A percentile compares a stretch with the other conserved stretches of the same genome.
Conservation (phyloP, 2,797 vertebrate genomes). For the Pseudochirops cupreus region DNA sequence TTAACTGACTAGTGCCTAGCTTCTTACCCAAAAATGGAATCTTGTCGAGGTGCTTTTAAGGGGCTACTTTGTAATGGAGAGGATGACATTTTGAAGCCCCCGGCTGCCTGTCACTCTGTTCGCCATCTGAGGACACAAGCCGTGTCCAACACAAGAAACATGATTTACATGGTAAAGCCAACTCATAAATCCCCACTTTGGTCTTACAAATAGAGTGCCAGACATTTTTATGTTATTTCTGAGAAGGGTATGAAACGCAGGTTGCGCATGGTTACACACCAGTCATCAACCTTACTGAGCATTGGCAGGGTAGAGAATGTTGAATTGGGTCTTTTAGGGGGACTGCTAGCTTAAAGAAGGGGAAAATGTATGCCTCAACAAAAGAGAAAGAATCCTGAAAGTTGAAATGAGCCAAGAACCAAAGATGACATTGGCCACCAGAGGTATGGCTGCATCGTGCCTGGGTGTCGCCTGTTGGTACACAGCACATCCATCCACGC, state of each 20-base stretch:
- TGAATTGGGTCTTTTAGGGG: background rate
- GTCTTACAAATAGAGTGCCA: conserved; percentile 18
- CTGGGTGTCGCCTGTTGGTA: background rate
- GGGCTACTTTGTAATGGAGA: conserved; percentile 22
- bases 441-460: background rate
- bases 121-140: background rate
- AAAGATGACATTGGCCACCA: background rate
- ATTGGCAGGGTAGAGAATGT: background rate
- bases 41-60: conserved; percentile 41
- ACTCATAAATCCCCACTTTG: conserved; percentile 1
- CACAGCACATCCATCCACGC: background rate
- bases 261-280: background rate
- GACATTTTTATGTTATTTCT: background rate
- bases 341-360: background rate
- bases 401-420: background rate
- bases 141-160: background rate
- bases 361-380: background rate
- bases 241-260: background rate
- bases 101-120: conserved; percentile 20
- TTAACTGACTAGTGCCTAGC: background rate
- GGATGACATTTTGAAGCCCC: conserved; percentile 41
- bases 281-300: background rate
- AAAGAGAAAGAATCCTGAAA: conserved; percentile 19
- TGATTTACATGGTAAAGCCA: conserved; percentile 1
- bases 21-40: conserved; percentile 64